These are phyloP conservation scores for Solenodon paradoxus DNA, from an alignment of 2,113 vertebrate genomes.

Conservation along the genomic window DNA sequence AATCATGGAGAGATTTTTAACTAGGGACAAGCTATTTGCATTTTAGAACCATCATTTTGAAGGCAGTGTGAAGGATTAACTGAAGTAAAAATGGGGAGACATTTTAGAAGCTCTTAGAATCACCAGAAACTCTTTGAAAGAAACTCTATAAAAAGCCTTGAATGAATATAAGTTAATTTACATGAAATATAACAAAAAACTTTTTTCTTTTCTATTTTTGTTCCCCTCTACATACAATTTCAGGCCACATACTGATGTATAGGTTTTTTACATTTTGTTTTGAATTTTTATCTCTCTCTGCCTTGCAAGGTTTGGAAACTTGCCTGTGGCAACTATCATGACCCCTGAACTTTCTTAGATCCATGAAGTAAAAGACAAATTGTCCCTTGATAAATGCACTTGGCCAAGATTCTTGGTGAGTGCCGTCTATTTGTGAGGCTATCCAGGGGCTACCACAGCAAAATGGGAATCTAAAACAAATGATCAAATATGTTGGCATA, in stretches of 20 bases:
- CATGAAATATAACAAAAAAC: neutral
- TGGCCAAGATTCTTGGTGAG: neutral
- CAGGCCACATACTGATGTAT: neutral
- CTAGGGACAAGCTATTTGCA: neutral
- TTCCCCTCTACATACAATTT: neutral
- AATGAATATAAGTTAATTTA: neutral
- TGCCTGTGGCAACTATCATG: neutral
- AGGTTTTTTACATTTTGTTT: neutral
- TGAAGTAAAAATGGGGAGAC: neutral
- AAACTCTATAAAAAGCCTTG: neutral
- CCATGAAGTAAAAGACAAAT: neutral
- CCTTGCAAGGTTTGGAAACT: neutral
- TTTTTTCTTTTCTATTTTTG: neutral
- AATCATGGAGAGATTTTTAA: neutral
- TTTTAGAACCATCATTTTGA: slow-evolving; percentile 26
- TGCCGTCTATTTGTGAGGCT: neutral
- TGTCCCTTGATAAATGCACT: neutral
- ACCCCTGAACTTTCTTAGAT: neutral
- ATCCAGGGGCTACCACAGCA: neutral
- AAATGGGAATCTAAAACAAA: slow-evolving; percentile 6
- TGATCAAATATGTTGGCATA: neutral
- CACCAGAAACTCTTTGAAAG: neutral
- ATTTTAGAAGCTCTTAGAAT: neutral
- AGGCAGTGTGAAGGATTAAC: neutral
- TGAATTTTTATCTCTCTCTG: neutral